Evolutionary conservation across 2,888 invertebrate species (phyloP).

Genomic region (Caradrina kadenii): DNA sequence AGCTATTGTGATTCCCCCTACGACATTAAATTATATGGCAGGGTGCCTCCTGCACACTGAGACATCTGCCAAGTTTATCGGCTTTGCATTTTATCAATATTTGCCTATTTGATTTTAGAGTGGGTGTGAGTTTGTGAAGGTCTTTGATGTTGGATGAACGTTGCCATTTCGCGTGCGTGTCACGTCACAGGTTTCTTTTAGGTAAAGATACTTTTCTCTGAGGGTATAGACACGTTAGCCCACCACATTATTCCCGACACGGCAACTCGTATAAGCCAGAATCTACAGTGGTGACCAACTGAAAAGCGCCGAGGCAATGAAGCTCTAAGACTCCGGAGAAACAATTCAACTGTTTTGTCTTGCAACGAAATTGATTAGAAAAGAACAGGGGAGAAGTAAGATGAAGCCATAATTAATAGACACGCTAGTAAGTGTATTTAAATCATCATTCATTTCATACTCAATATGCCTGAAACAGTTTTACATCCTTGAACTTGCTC

Average conservation of each 20-base stretch:
- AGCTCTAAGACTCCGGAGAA: too few species aligned
- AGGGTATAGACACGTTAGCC: not conserved
- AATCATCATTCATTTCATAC: not conserved
- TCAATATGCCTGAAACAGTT: not conserved
- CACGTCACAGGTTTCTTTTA: constrained; percentile 18
- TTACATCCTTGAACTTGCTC: too few species aligned
- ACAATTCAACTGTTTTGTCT: too few species aligned
- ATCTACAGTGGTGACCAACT: too few species aligned
- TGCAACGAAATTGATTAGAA: too few species aligned
- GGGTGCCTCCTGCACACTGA: constrained; percentile 76
- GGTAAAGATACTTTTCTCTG: not conserved
- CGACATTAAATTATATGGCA: constrained; percentile 84
- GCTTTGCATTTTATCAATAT: constrained; percentile 85
- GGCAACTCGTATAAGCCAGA: too few species aligned
- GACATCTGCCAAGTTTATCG: constrained; percentile 84
- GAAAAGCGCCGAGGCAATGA: too few species aligned
- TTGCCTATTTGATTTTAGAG: constrained; percentile 83
- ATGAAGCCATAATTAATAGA: too few species aligned
- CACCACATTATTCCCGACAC: too few species aligned
- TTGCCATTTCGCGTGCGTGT: constrained; percentile 32
- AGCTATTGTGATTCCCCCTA: constrained; percentile 85
- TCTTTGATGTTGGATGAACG: constrained; percentile 43
- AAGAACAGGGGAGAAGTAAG: too few species aligned
- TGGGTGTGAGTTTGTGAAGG: constrained; percentile 65
- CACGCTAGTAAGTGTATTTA: not conserved